phyloP scores from a whole-genome alignment of 1,140 invertebrate species.

The Temnothorax nylanderi region DNA sequence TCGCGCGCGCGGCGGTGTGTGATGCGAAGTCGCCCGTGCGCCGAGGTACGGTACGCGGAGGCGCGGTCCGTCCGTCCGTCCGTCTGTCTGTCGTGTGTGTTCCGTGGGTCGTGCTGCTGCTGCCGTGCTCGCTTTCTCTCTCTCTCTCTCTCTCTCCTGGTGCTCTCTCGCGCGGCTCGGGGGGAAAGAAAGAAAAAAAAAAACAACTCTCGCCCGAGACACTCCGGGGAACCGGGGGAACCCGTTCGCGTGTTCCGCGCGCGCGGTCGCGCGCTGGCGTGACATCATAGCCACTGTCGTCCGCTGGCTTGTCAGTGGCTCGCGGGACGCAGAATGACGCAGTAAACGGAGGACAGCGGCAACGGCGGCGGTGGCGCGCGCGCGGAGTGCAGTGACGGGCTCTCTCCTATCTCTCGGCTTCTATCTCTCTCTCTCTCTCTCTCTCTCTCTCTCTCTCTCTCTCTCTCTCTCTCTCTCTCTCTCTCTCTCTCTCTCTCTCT shows the following conservation, averaged over 20 bases:
- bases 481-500: neutral
- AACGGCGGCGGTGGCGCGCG: slow-evolving; percentile 13
- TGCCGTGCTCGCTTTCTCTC: too few species aligned
- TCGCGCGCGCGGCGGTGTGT: neutral
- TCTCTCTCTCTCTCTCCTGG: too few species aligned
- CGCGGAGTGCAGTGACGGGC: slow-evolving; percentile 69
- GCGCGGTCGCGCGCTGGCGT: slow-evolving; percentile 44
- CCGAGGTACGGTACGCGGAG: slow-evolving; percentile 35
- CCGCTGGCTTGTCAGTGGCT: slow-evolving; percentile 78
- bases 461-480: neutral
- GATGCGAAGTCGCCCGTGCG: neutral
- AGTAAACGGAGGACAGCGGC: slow-evolving; percentile 75
- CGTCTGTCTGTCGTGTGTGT: neutral
- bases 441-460: neutral
- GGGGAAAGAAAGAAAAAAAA: neutral
- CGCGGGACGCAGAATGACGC: slow-evolving; percentile 81
- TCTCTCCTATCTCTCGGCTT: neutral
- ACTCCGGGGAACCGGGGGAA: too few species aligned
- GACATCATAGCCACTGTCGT: slow-evolving; percentile 60
- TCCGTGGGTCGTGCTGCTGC: neutral
- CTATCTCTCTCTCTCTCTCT: neutral
- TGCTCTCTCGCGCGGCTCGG: neutral
- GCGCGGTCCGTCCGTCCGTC: neutral
- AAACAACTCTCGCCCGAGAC: too few species aligned
- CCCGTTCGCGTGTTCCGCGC: slow-evolving; percentile 30